Base-by-base conservation (phyloP, 2,888 invertebrate genomes). In the Pseudolycoriella hygida region DNA sequence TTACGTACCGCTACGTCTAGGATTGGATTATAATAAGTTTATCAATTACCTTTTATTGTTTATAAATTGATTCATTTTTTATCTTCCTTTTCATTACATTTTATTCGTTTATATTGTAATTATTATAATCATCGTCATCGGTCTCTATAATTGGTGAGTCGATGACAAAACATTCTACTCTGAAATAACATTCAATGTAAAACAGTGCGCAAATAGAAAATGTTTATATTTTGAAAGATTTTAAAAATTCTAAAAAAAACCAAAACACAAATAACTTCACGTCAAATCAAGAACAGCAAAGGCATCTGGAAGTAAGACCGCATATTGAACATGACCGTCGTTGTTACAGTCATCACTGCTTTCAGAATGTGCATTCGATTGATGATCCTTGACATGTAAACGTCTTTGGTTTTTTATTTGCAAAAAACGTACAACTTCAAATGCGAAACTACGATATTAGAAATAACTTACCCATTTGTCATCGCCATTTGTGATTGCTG, bases 221-320 rank as follows among this genome's bases (percentile, higher is more conserved):
- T 12, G 34, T 34, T 25, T 25, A 6, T 25, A 6, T 25, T 25
- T 25, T 25, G 25, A 25, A 25, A 25, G 25, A 25, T 25, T 25
- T 25, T 34, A 34, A 34, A 34, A 34, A 34, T 34, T 34, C 34
- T 34, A 34, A 5, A 34, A n/a, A 34, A 34, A 34, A 34, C 15
- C 5, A 12, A 34, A 34, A 4, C 12, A 34, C 11, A 34, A 14
- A 34, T 34, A 14, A 40, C 12, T 19, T 41, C 19, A 40, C 17
- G 41, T 41, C 15, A 25, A 46, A 42, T 50, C 49, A 39, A 50
- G 49, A 40, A 50, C 46, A 31, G 49, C 47, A 39, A 50, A 50
- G 12, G 49, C 44, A 30, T 50, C 46, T 1, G 49, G 49, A 31
- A 50, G 44, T 25, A 48, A 20, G 10, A 50, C 46, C 14, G 46